Evolutionary conservation across 2,113 vertebrate species (phyloP).

Genomic region (Brachyhypopomus gauderio): DNA sequence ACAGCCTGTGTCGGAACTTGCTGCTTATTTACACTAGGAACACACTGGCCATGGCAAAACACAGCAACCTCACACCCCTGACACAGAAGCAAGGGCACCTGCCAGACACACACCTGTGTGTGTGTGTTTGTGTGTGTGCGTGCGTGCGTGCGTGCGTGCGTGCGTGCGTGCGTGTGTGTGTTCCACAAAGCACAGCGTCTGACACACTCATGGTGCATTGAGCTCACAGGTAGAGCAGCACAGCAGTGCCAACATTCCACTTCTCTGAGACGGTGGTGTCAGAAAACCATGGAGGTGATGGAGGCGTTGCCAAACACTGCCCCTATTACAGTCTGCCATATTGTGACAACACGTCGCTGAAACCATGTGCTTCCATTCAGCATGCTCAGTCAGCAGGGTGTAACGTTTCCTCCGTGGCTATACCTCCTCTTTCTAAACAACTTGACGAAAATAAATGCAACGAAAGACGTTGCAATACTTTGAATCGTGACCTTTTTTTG

Average conservation of each 20-base stretch:
- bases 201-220: neutral
- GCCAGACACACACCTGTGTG: constrained; percentile 6
- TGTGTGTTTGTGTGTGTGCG: constrained; percentile 41
- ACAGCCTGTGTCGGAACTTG: constrained; percentile 46
- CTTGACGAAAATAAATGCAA: neutral
- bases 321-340: neutral
- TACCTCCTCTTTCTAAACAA: neutral
- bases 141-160: constrained; percentile 25
- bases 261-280: constrained; percentile 5
- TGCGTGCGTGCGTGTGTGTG: constrained; percentile 35
- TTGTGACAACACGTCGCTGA: constrained; percentile 14
- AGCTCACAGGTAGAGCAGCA: neutral
- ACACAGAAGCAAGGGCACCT: constrained; percentile 10
- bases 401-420: neutral
- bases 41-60: constrained; percentile 15
- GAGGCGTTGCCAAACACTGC: neutral
- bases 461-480: neutral
- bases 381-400: neutral
- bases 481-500: too few species aligned
- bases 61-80: neutral
- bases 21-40: constrained; percentile 31
- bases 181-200: constrained; percentile 1
- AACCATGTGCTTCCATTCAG: neutral
- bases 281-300: constrained; percentile 26
- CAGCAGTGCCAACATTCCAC: constrained; percentile 22